Percentiles rank a stretch among this genome's conserved stretches.
phyloP scores from a whole-genome alignment of 2,113 vertebrate genomes.

The Ameiurus melas region DNA sequence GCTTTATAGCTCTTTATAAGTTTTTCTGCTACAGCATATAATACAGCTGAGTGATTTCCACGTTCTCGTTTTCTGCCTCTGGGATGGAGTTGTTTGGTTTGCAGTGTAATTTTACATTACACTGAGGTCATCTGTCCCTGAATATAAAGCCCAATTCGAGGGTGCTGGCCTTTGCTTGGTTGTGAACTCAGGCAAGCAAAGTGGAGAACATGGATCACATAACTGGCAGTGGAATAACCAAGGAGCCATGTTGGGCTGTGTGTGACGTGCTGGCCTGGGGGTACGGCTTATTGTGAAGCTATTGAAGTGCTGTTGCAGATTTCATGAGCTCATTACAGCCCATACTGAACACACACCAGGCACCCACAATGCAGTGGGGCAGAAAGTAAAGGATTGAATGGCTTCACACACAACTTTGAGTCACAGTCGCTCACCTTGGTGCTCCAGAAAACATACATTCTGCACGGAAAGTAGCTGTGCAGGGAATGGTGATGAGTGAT shows the following conservation, averaged over 20 bases:
- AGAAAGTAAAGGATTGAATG: conserved; percentile 22
- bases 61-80: conserved; percentile 22
- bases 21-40: conserved; percentile 20
- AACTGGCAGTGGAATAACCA: conserved; percentile 58
- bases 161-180: conserved; percentile 35
- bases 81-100: conserved; percentile 53
- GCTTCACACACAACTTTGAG: not conserved
- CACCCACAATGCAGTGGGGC: conserved; percentile 21
- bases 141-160: conserved; percentile 22
- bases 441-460: not conserved
- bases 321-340: conserved; percentile 67
- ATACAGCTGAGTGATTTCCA: conserved; percentile 24
- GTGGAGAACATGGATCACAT: conserved; percentile 63
- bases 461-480: not conserved
- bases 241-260: conserved; percentile 57
- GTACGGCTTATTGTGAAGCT: conserved; percentile 63
- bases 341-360: conserved; percentile 49
- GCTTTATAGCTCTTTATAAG: not conserved
- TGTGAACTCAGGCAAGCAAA: conserved; percentile 63
- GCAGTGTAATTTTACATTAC: conserved; percentile 56
- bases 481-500: not conserved
- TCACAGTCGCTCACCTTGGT: conserved; percentile 11
- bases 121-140: conserved; percentile 55
- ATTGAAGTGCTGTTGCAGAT: conserved; percentile 65
- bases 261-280: conserved; percentile 51